phyloP scores from a whole-genome alignment of 2,797 vertebrate genomes.

The Chanos chanos region DNA sequence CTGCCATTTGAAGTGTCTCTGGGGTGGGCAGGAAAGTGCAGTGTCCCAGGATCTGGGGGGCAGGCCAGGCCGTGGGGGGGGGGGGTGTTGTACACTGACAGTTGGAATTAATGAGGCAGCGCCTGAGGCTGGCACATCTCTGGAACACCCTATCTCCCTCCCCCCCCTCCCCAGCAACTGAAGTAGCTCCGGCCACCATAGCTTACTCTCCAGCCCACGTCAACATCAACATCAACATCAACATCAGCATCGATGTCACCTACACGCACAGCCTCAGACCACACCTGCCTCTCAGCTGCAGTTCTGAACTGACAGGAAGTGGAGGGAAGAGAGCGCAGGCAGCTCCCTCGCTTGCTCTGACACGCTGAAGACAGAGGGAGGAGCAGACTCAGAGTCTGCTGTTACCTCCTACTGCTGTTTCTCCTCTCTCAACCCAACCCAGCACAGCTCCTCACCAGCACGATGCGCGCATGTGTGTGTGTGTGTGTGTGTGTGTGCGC shows the following conservation, averaged over 20 bases:
- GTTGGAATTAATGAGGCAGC: slow-evolving; percentile 78
- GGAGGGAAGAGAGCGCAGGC: neutral
- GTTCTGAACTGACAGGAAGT: neutral
- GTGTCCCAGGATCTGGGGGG: slow-evolving; percentile 67
- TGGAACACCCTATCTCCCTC: slow-evolving; percentile 70
- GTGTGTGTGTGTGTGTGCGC: too few relatives aligned
- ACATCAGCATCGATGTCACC: too few relatives aligned
- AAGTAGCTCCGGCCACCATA: too few relatives aligned
- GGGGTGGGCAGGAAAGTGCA: neutral
- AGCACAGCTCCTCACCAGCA: too few relatives aligned
- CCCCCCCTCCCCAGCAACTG: slow-evolving; percentile 50
- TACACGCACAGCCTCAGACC: too few relatives aligned
- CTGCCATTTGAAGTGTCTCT: too few relatives aligned
- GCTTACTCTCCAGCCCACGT: slow-evolving; percentile 20
- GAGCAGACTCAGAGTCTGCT: neutral
- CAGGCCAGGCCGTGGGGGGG: slow-evolving; percentile 62
- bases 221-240: slow-evolving; percentile 8
- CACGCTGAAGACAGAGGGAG: neutral
- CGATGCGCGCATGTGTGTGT: too few relatives aligned
- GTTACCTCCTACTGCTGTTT: too few relatives aligned
- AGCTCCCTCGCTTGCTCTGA: neutral
- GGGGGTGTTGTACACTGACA: slow-evolving; percentile 71
- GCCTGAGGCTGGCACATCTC: slow-evolving; percentile 68
- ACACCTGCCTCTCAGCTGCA: neutral
- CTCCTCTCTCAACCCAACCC: too few relatives aligned